A percentile compares a stretch with the other conserved stretches of the same genome.
Evolutionary conservation across 2,113 vertebrate genomes (phyloP).

Genomic region (Platysternon megacephalum): DNA sequence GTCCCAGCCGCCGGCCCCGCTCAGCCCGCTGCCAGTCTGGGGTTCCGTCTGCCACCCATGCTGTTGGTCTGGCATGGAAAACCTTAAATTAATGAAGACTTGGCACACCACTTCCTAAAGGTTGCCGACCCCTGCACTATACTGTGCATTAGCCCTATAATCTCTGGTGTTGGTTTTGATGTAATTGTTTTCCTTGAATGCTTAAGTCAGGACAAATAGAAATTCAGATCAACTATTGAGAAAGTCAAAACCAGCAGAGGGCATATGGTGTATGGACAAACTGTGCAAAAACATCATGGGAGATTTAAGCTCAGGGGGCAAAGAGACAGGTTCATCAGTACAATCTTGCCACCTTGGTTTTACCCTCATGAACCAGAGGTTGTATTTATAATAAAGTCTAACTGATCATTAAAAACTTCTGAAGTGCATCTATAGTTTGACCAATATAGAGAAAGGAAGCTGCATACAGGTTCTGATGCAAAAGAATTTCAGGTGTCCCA

Average conservation of each 20-base stretch:
- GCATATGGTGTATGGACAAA: background rate
- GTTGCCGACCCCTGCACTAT: too few relatives aligned
- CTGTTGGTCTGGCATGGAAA: too few relatives aligned
- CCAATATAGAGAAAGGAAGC: slow-evolving; percentile 2
- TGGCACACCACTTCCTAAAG: too few relatives aligned
- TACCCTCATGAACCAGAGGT: background rate
- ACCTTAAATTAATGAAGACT: too few relatives aligned
- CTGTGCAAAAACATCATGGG: background rate
- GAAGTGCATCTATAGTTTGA: background rate
- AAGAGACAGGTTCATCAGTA: background rate
- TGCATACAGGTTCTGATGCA: background rate
- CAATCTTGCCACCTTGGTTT: background rate
- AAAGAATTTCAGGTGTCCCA: background rate
- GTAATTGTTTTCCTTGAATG: background rate
- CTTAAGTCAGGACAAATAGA: background rate
- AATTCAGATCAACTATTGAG: background rate
- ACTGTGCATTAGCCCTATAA: background rate
- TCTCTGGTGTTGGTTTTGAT: background rate
- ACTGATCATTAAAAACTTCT: background rate
- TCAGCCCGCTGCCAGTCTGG: too few relatives aligned
- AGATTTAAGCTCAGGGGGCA: background rate
- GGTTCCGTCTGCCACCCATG: too few relatives aligned
- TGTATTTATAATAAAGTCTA: background rate
- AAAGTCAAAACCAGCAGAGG: slow-evolving; percentile 24
- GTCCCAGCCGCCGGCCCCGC: too few relatives aligned